Conservation (phyloP, 2,797 vertebrate species). For the Leptoclinus maculatus region DNA sequence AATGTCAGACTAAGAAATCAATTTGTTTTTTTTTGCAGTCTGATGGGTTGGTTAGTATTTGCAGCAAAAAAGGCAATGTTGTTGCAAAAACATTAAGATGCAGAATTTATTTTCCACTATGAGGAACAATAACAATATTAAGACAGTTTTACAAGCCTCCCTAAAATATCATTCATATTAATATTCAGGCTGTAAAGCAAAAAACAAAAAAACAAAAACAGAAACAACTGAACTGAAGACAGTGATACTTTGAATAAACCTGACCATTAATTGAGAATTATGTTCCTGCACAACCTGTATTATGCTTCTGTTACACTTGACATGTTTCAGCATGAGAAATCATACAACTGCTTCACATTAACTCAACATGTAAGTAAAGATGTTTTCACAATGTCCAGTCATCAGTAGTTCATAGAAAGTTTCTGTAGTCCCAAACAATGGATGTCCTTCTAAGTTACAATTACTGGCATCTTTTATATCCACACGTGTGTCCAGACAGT, state of each 20-base stretch:
- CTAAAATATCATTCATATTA: slow-evolving; percentile 1
- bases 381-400: slow-evolving; percentile 46
- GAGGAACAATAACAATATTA: slow-evolving; percentile 4
- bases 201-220: not conserved
- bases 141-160: not conserved
- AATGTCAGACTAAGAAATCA: not conserved
- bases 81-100: not conserved
- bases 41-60: not conserved
- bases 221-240: slow-evolving; percentile 1
- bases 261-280: not conserved
- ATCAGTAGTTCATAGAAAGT: slow-evolving; percentile 65
- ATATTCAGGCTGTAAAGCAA: not conserved
- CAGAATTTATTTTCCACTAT: slow-evolving; percentile 18
- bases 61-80: slow-evolving; percentile 4
- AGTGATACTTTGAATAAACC: slow-evolving; percentile 10
- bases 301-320: not conserved
- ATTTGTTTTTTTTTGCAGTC: not conserved
- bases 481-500: not conserved
- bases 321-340: slow-evolving; percentile 5
- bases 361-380: slow-evolving; percentile 31
- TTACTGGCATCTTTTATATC: slow-evolving; percentile 36
- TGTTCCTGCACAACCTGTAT: not conserved
- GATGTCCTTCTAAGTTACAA: slow-evolving; percentile 3
- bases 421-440: slow-evolving; percentile 22
- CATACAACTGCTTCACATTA: slow-evolving; percentile 54